Base-by-base conservation (phyloP, 2,797 vertebrate genomes). In the Sebastes hubbsi region DNA sequence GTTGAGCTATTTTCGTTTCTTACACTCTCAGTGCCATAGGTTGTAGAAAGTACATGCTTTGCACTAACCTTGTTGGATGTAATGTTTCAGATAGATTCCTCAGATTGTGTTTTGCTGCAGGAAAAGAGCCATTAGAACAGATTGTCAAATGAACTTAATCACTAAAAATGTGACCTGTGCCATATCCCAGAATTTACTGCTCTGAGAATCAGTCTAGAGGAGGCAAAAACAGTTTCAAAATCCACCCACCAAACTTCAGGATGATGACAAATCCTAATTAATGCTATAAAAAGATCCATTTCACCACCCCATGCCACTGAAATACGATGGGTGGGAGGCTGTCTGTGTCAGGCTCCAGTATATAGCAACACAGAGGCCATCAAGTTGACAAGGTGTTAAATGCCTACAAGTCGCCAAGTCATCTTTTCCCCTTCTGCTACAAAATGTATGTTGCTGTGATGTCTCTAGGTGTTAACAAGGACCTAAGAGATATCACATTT, bases 271-370 rank as follows among this genome's bases (percentile, higher is more conserved):
- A 75, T 76, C 52, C 59, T 42, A 83, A 75, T 74, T 84, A 46
- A 70, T 52, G 68, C 83, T 80, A 55, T 78, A 75, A 83, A 84
- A 82, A 85, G 60, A 84, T 66, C n/a, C 38, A 54, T 24, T 27
- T 36, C 72, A 63, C 71, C 82, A 62, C 55, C 59, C 75, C 20
- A 20, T 77, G 71, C 61, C 65, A 69, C 36, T 73, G 67, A 83
- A 80, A 75, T 80, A 72, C 30, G 22, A 22, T 58, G 72, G 81
- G 79, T 80, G 61, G 69, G 78, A 82, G 79, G 72, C 22, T 76
- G 77, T 71, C 69, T 64, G 46, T 72, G 71, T 61, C 55, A 25
- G 27, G 27, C 49, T 74, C 38, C 14, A 60, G 20, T 61, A 54
- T 38, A 32, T 25, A 74, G 56, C 61, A 32, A 69, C 65, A 80